Evolutionary conservation across 2,113 vertebrate genomes (phyloP), one percentile per base, ranked within the genome.

Genomic region (Lophius piscatorius): DNA sequence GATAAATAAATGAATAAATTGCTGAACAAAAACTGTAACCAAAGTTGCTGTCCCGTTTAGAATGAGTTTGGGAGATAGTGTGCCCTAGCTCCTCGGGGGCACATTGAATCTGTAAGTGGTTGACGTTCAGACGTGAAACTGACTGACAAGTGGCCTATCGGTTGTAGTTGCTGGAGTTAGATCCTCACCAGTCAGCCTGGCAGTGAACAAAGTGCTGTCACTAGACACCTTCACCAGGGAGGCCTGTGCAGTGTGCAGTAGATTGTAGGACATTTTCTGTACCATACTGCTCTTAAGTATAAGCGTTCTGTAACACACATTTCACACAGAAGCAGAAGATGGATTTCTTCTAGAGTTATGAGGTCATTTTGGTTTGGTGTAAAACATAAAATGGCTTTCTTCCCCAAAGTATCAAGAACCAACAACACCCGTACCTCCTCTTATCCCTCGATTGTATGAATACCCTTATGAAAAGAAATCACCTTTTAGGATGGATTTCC

Each of bases 361-460:
- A 88, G 81, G 94, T 92, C 94, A 95, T 96, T 96, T 96, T 95
- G 95, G 94, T 96, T 89, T 96, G 94, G 94, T 90, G 92, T 94
- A 94, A 88, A 95, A 94, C 94, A 93, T 89, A 89, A 94, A 94
- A 95, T 93, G 94, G 94, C 95, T 97, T 97, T 95, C 93, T 93
- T 83, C 96, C 95, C 95, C 95, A 96, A 98, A 98, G 95, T 98
- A 96, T 95, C 92, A 93, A 96, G 95, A 96, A 96, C 94, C 93
- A 94, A 95, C 94, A 98, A 98, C 96, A 97, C 95, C 95, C 95
- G 94, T 95, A 99, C 95, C 95, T 95, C 95, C 96, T 97, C 94
- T 95, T 87, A 95, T 94, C 95, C 96, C 95, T 95, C 95, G 95
- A 98, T 98, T 98, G 96, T 99, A 97, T 96, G 95, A 94, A 96